phyloP scores from a whole-genome alignment of 2,888 invertebrate genomes.

The Hyppa rectilinea region DNA sequence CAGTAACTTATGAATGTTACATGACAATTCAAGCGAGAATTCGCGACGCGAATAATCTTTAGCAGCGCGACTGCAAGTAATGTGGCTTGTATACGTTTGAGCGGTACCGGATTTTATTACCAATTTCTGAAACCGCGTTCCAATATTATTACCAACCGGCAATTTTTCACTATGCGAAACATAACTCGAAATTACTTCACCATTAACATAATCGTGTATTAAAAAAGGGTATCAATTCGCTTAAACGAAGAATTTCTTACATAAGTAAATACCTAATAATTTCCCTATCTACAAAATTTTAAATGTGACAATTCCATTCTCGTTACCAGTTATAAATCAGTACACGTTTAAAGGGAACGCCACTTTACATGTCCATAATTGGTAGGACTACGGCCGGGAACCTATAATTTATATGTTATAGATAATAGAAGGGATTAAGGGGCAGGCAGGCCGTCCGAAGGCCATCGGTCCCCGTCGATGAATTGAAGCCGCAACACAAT shows the following conservation, averaged over 20 bases:
- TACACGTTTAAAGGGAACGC: slow-evolving; percentile 37
- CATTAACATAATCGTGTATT: background rate
- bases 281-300: slow-evolving; percentile 19
- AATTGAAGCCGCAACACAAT: slow-evolving; percentile 63
- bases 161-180: background rate
- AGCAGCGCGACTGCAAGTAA: slow-evolving; percentile 41
- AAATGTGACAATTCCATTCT: slow-evolving; percentile 31
- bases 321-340: slow-evolving; percentile 46
- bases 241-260: slow-evolving; percentile 1
- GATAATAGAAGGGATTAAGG: slow-evolving; percentile 57
- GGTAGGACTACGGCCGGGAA: slow-evolving; percentile 6
- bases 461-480: slow-evolving; percentile 52
- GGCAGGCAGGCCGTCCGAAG: slow-evolving; percentile 28
- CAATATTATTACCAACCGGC: background rate
- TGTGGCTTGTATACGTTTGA: slow-evolving; percentile 39
- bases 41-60: slow-evolving; percentile 60
- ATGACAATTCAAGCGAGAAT: slow-evolving; percentile 62
- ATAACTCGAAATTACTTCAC: background rate
- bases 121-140: slow-evolving; percentile 9
- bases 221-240: slow-evolving; percentile 7
- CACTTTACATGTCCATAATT: slow-evolving; percentile 35
- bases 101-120: slow-evolving; percentile 37
- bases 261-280: slow-evolving; percentile 11
- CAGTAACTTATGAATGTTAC: slow-evolving; percentile 68
- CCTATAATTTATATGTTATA: slow-evolving; percentile 50